Evolutionary conservation across 2,113 vertebrate species (phyloP).

Genomic region (Python bivittatus): DNA sequence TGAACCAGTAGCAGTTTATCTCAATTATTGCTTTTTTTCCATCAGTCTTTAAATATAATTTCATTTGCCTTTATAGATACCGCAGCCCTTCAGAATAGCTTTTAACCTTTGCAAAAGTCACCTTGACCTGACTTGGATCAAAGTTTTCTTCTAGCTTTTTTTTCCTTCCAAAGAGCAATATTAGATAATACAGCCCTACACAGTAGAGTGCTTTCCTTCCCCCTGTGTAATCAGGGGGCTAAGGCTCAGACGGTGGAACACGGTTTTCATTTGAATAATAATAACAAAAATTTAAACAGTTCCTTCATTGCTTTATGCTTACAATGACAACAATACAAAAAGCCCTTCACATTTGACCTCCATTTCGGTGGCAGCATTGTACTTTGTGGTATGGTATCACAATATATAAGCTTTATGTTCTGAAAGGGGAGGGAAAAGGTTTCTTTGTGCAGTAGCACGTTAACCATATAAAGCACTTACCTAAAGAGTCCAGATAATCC

Average conservation of each 20-base stretch:
- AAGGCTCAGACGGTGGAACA: conserved; percentile 45
- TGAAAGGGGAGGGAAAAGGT: conserved; percentile 60
- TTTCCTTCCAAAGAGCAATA: conserved; percentile 62
- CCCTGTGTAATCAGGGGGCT: conserved; percentile 38
- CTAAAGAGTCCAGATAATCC: conserved; percentile 78
- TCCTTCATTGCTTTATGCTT: conserved; percentile 56
- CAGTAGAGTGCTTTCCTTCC: conserved; percentile 58
- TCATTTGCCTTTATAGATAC: conserved; percentile 82
- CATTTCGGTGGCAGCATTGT: conserved; percentile 70
- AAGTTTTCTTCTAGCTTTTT: conserved; percentile 70
- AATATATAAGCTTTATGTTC: conserved; percentile 71
- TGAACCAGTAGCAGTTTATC: conserved; percentile 75
- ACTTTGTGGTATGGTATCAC: conserved; percentile 53
- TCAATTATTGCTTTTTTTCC: conserved; percentile 80
- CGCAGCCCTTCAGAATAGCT: conserved; percentile 82
- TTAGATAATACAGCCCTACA: conserved; percentile 71
- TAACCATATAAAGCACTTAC: conserved; percentile 78
- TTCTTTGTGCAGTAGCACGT: conserved; percentile 75
- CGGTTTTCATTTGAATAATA: conserved; percentile 66
- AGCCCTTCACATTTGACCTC: conserved; percentile 81
- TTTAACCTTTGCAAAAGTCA: conserved; percentile 84
- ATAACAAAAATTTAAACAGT: conserved; percentile 64
- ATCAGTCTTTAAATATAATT: conserved; percentile 83
- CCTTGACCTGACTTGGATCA: conserved; percentile 79
- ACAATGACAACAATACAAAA: conserved; percentile 38